These are phyloP conservation scores for Callospermophilus lateralis DNA, from an alignment of 2,113 vertebrate genomes.

Conservation along the genomic window DNA sequence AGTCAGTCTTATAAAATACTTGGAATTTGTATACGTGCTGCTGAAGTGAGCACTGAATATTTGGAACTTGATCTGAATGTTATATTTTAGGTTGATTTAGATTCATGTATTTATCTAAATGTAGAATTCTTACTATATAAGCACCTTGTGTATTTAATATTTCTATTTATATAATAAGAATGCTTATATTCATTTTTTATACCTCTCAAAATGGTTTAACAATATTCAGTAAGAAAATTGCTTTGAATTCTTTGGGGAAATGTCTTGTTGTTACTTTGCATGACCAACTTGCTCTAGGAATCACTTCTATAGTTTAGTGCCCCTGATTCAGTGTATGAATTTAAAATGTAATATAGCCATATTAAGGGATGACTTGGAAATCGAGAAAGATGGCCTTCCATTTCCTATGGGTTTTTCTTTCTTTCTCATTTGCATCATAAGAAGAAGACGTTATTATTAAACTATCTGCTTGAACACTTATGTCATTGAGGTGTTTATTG, in stretches of 20 bases:
- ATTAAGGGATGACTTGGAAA: slow-evolving; percentile 22
- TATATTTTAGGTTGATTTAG: slow-evolving; percentile 20
- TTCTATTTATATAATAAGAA: slow-evolving; percentile 14
- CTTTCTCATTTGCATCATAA: background rate
- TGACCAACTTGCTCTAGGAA: background rate
- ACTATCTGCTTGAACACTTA: background rate
- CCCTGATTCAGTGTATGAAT: background rate
- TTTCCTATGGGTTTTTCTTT: background rate
- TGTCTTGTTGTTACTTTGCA: background rate
- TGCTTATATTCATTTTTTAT: background rate
- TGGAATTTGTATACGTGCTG: background rate
- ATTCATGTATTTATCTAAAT: slow-evolving; percentile 22
- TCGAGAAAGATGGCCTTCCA: background rate
- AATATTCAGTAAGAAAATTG: slow-evolving; percentile 27
- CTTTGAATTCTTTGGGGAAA: slow-evolving; percentile 55
- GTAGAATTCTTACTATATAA: slow-evolving; percentile 27
- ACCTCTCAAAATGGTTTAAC: slow-evolving; percentile 34
- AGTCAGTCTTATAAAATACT: background rate
- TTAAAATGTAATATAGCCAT: background rate
- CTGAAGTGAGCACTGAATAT: too few species aligned
- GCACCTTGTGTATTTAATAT: background rate
- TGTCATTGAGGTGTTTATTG: slow-evolving; percentile 4
- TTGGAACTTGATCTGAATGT: background rate
- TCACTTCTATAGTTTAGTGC: background rate
- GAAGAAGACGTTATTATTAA: slow-evolving; percentile 31